Evolutionary conservation across 2,888 invertebrate genomes (phyloP).

Genomic region (Agonopterix heracliana): DNA sequence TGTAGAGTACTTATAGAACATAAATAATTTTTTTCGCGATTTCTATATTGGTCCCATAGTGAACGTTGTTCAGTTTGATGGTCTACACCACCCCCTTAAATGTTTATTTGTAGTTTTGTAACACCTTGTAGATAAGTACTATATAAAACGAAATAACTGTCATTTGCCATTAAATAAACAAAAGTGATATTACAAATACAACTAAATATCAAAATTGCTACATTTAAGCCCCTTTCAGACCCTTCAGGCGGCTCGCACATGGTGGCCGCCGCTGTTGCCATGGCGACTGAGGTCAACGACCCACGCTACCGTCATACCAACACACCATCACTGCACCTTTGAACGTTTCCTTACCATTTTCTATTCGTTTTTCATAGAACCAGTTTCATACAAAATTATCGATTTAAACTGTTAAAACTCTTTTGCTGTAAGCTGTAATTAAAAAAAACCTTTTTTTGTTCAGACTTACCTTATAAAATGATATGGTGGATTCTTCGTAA

Average conservation of each 20-base stretch:
- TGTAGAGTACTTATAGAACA: too few species aligned
- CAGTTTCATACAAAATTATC: background rate
- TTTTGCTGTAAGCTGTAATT: background rate
- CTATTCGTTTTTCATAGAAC: background rate
- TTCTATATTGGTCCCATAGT: too few species aligned
- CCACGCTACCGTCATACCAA: slow-evolving; percentile 39
- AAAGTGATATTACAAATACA: too few species aligned
- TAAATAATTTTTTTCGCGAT: too few species aligned
- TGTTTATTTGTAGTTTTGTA: too few species aligned
- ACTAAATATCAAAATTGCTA: slow-evolving; percentile 22
- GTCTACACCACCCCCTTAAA: too few species aligned
- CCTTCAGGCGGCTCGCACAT: slow-evolving; percentile 35
- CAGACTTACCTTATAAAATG: too few species aligned
- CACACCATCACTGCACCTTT: slow-evolving; percentile 17
- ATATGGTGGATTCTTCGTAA: too few species aligned
- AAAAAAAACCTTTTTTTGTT: background rate
- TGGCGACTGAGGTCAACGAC: slow-evolving; percentile 64
- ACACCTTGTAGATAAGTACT: too few species aligned
- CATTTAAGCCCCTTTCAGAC: slow-evolving; percentile 25
- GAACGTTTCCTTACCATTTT: background rate
- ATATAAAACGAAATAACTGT: too few species aligned
- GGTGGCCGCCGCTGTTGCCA: slow-evolving; percentile 51
- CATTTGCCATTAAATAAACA: too few species aligned
- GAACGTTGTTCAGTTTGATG: too few species aligned
- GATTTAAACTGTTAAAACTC: background rate